These are phyloP conservation scores for Zosterops borbonicus DNA, from an alignment of 2,113 vertebrate genomes.

Conservation along the genomic window DNA sequence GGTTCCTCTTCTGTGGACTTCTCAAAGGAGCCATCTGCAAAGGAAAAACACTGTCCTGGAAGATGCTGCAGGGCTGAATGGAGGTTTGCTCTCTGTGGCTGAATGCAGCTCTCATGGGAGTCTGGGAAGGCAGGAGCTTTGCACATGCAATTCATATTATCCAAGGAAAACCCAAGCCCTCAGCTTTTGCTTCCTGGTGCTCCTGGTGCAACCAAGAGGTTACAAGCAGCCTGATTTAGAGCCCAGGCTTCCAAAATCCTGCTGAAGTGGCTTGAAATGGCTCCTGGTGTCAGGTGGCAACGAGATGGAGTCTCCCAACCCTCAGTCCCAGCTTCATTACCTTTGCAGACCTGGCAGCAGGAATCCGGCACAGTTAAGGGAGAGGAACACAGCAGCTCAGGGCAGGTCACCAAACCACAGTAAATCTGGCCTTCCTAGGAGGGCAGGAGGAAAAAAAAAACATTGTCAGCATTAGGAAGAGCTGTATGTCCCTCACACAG, in stretches of 20 bases:
- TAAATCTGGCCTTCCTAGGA: slow-evolving; percentile 91
- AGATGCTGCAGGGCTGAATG: not conserved
- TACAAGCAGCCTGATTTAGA: not conserved
- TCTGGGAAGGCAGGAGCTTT: not conserved
- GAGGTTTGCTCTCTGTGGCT: not conserved
- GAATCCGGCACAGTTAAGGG: slow-evolving; percentile 79
- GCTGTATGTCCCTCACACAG: rapidly evolving
- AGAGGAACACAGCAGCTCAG: slow-evolving; percentile 80
- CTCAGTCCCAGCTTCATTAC: slow-evolving; percentile 53
- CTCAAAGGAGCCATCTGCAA: slow-evolving; percentile 73
- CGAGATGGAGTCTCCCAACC: not conserved
- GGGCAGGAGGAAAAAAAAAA: not conserved
- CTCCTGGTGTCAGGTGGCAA: not conserved
- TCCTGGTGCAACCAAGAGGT: not conserved
- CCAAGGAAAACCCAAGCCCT: not conserved
- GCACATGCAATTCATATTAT: not conserved
- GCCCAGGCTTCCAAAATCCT: not conserved
- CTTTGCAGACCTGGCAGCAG: slow-evolving; percentile 91
- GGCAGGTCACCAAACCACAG: slow-evolving; percentile 91
- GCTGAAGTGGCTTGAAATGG: not conserved
- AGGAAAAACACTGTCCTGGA: not conserved
- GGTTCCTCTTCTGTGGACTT: slow-evolving; percentile 77
- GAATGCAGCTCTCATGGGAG: not conserved
- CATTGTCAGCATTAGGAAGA: not conserved
- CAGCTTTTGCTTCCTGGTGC: not conserved